These are phyloP conservation scores for Hyaena hyaena DNA, from an alignment of 2,113 vertebrate species.

Conservation along the genomic window DNA sequence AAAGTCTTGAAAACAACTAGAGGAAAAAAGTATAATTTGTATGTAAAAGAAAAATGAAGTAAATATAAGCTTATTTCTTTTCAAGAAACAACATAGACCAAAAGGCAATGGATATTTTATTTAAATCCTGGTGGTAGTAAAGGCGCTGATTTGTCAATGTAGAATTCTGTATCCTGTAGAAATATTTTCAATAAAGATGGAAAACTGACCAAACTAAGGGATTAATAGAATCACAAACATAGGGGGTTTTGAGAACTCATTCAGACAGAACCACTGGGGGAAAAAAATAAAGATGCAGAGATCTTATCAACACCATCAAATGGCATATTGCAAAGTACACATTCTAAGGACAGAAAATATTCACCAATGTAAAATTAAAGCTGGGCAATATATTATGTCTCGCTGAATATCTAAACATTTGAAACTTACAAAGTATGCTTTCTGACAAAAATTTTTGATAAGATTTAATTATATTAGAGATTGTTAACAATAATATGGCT, in stretches of 20 bases:
- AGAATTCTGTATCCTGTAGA: neutral
- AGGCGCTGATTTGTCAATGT: neutral
- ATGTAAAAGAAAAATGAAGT: neutral
- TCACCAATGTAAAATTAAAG: neutral
- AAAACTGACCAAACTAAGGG: neutral
- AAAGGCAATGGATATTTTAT: neutral
- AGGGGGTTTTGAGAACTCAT: neutral
- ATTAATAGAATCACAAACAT: neutral
- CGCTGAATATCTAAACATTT: neutral
- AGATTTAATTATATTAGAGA: neutral
- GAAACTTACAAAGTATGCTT: neutral
- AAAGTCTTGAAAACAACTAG: neutral
- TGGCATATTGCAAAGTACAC: neutral
- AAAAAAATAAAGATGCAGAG: neutral
- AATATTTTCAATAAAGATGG: neutral
- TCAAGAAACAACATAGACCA: neutral
- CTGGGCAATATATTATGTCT: neutral
- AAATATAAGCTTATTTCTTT: neutral
- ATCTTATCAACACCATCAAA: neutral
- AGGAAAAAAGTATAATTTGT: neutral
- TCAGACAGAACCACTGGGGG: neutral
- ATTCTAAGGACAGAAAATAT: neutral
- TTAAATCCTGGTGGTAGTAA: neutral
- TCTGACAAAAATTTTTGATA: neutral
- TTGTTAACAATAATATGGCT: neutral